Evolutionary conservation across 2,113 vertebrate genomes (phyloP), one percentile per base, ranked within the genome.

Genomic region (Lontra canadensis): DNA sequence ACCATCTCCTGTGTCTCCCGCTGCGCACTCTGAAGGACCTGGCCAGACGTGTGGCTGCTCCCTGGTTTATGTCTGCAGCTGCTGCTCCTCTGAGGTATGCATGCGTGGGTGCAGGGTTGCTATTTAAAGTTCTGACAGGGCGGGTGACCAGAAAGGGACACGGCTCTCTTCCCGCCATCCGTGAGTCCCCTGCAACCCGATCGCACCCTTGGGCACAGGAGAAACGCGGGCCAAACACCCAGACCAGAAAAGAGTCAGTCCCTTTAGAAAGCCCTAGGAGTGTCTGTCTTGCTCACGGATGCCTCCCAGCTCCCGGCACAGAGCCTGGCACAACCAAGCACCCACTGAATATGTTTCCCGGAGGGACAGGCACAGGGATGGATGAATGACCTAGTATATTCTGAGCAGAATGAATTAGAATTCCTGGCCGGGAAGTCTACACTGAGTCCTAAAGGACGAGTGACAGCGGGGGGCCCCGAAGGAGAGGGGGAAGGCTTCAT

Each of bases 111-210:
- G 1, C 7, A 11, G 80, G 7, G 87, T 18, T 83, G 84, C 97
- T 98, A 98, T 98, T 98, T 98, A 97, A 96, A 97, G 98, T 44
- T 17, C 90, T 71, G 74, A 52, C 52, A 12, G 39, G 61, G 82
- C 20, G 0, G 74, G 34, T 88, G 78, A 92, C 67, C 87, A 96
- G 95, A 96, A 95, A 96, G 87, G 74, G 71, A 92, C 76, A 81
- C 25, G 0, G 96, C 71, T 57, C 67, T 87, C 84, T 97, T 97
- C 93, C 94, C 13, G 14, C 95, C 91, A 94, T 36, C 63, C 0
- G 3, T 57, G 63, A 96, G 49, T 95, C 61, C 44, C 81, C 82
- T 93, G 98, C 49, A 97, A 97, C 91, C 81, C 25, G 90, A 98
- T 93, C 81, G 8, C 65, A 52, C 11, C 44, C 49, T 88, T 44